Conservation (phyloP, 1,140 invertebrate species). For the Ceratina australensis region DNA sequence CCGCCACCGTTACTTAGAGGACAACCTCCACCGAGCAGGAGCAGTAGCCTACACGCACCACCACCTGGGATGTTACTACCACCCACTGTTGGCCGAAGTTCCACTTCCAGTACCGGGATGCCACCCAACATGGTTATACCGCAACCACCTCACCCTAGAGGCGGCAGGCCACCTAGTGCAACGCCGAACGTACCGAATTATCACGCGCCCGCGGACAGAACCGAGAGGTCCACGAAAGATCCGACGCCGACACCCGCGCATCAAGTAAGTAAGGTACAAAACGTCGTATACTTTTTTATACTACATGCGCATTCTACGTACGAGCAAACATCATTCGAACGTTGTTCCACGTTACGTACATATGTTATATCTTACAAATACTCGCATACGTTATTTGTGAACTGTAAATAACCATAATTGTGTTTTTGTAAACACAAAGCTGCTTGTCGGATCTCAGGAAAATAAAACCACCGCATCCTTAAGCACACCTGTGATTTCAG, state of each 20-base stretch:
- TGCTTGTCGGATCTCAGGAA: conserved; percentile 78
- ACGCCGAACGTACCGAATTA: conserved; percentile 75
- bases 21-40: conserved; percentile 75
- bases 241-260: conserved; percentile 76
- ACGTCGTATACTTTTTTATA: conserved; percentile 16
- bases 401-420: conserved; percentile 59
- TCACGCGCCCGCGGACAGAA: conserved; percentile 76
- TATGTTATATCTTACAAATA: conserved; percentile 31
- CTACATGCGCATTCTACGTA: conserved; percentile 9
- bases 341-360: not conserved
- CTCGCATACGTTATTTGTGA: conserved; percentile 28
- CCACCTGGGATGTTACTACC: conserved; percentile 80
- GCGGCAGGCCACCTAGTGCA: conserved; percentile 68
- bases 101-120: conserved; percentile 79
- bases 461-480: conserved; percentile 77
- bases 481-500: conserved; percentile 78
- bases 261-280: conserved; percentile 71
- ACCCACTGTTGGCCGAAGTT: conserved; percentile 79
- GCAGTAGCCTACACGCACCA: conserved; percentile 80
- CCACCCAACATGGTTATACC: conserved; percentile 82
- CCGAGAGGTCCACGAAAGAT: conserved; percentile 78
- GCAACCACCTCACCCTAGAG: conserved; percentile 80
- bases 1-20: conserved; percentile 75
- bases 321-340: conserved; percentile 3
- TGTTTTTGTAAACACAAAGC: conserved; percentile 74